These are phyloP conservation scores for Abrostola tripartita DNA, from an alignment of 2,888 invertebrate genomes.

Conservation along the genomic window DNA sequence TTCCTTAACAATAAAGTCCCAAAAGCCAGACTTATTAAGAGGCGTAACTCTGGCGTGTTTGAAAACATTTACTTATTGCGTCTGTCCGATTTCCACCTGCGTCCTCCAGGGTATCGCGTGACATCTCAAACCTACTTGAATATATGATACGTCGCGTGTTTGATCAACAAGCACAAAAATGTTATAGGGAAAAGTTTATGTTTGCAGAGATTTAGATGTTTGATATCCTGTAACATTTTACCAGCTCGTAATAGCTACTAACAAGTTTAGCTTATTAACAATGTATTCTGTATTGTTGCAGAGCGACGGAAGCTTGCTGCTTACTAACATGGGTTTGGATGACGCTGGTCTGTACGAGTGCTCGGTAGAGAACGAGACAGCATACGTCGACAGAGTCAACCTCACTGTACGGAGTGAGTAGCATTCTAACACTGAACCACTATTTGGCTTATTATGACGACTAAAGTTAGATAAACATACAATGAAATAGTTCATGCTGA, in stretches of 20 bases:
- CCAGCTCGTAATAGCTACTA: too few species aligned
- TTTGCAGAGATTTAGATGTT: neutral
- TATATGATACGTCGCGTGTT: conserved; percentile 2
- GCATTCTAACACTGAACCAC: neutral
- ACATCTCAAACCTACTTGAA: conserved; percentile 2
- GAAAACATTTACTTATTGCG: conserved; percentile 3
- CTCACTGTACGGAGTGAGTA: conserved; percentile 82
- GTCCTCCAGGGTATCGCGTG: neutral
- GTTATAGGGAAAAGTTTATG: neutral
- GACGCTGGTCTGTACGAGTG: conserved; percentile 85
- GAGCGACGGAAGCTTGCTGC: conserved; percentile 81
- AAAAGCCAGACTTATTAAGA: neutral
- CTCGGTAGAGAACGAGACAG: conserved; percentile 83
- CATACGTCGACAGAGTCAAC: conserved; percentile 81
- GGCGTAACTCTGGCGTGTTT: neutral
- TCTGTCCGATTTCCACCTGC: neutral
- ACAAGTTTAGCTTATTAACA: too few species aligned
- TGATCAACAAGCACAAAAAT: neutral
- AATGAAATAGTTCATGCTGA: too few species aligned
- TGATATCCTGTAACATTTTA: too few species aligned
- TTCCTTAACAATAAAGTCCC: neutral
- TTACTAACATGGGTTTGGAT: conserved; percentile 74
- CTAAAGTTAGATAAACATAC: too few species aligned
- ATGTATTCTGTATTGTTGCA: conserved; percentile 66
- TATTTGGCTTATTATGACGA: too few species aligned